Conservation (phyloP, 2,797 vertebrate species). For the Cyclopterus lumpus region DNA sequence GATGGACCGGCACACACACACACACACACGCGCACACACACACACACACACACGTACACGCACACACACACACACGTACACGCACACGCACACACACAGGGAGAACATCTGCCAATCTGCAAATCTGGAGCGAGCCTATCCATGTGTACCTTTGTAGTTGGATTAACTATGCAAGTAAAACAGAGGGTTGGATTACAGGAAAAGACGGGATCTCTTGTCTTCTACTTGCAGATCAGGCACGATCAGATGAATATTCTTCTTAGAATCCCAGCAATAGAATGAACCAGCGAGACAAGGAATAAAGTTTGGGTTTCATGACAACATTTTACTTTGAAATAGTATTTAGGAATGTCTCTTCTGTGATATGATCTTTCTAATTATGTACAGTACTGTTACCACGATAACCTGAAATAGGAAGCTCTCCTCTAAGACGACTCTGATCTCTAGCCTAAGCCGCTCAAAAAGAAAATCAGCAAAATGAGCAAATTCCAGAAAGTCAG, state of each 20-base stretch:
- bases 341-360: not conserved
- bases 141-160: conserved; percentile 54
- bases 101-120: conserved; percentile 60
- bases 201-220: conserved; percentile 50
- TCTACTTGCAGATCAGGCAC: conserved; percentile 33
- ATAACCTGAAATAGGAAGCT: not conserved
- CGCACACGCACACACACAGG: conserved; percentile 13
- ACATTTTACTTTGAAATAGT: not conserved
- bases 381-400: not conserved
- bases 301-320: not conserved
- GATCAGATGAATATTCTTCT: conserved; percentile 49
- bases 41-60: conserved; percentile 12
- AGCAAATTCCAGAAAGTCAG: conserved; percentile 61
- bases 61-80: not conserved
- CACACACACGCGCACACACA: conserved; percentile 19
- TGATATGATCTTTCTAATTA: conserved; percentile 4
- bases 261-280: conserved; percentile 16
- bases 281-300: conserved; percentile 14
- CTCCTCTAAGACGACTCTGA: conserved; percentile 17
- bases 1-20: conserved; percentile 12
- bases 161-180: conserved; percentile 65
- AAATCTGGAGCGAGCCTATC: conserved; percentile 56
- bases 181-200: conserved; percentile 52
- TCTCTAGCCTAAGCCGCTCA: conserved; percentile 24
- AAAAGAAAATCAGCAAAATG: conserved; percentile 57